Conservation (phyloP, 2,888 invertebrate genomes). For the Eristalis intricaria region DNA sequence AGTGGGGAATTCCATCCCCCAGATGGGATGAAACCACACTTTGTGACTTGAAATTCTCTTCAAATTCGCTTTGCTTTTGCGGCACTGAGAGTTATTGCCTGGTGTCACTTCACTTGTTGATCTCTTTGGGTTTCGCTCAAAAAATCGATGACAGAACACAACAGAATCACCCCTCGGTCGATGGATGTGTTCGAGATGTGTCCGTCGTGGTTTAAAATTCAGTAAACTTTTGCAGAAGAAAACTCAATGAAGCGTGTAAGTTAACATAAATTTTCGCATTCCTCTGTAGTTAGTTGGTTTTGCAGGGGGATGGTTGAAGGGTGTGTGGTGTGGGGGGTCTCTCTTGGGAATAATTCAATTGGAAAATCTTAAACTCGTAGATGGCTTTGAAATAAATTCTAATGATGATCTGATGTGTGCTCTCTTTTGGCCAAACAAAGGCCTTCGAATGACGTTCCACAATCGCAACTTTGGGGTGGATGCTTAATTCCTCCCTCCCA, state of each 20-base stretch:
- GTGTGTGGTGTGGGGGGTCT: neutral
- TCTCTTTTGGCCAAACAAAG: neutral
- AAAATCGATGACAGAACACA: neutral
- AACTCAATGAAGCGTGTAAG: neutral
- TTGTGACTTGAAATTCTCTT: neutral
- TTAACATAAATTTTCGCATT: neutral
- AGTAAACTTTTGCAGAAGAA: neutral
- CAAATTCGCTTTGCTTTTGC: neutral
- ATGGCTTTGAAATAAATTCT: neutral
- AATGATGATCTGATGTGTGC: neutral
- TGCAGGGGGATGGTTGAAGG: neutral
- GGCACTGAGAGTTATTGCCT: neutral
- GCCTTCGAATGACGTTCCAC: neutral
- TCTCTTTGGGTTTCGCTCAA: neutral
- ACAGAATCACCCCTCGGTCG: neutral
- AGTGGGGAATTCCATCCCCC: neutral
- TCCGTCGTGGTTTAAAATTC: neutral
- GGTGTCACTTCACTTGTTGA: neutral
- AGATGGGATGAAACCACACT: neutral
- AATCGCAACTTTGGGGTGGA: neutral
- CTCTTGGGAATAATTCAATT: neutral
- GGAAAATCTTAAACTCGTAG: neutral
- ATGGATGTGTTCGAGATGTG: neutral
- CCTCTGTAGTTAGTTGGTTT: neutral
- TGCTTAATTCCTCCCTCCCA: neutral